Evolutionary conservation across 2,888 invertebrate species (phyloP).

Genomic region (Drosophila aldrichi): DNA sequence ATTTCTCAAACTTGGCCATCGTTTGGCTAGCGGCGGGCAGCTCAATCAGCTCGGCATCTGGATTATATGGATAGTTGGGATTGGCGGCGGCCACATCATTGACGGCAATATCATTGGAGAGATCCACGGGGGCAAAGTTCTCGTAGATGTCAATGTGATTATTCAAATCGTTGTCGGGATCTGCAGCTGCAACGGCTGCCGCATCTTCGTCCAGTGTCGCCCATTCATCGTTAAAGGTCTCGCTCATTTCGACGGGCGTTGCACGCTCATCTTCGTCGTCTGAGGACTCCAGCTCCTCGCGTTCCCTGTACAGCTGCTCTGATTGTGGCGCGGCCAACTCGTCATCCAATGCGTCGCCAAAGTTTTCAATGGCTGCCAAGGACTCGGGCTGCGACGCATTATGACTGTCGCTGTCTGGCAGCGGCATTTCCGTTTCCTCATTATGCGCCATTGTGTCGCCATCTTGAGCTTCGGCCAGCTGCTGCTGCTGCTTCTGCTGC

Average conservation of each 20-base stretch:
- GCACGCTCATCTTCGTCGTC: slow-evolving; percentile 69
- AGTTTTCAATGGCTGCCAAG: slow-evolving; percentile 57
- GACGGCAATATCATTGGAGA: slow-evolving; percentile 85
- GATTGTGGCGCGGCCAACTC: slow-evolving; percentile 31
- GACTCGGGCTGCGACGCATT: slow-evolving; percentile 63
- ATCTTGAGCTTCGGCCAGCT: slow-evolving; percentile 54
- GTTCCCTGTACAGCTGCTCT: slow-evolving; percentile 54
- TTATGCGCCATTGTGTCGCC: slow-evolving; percentile 71
- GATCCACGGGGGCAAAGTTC: slow-evolving; percentile 79
- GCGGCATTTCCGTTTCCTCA: slow-evolving; percentile 74
- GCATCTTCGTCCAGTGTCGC: slow-evolving; percentile 61
- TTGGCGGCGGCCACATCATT: slow-evolving; percentile 83
- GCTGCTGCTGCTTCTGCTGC: slow-evolving; percentile 35
- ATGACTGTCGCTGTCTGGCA: slow-evolving; percentile 72
- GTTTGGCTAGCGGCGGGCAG: slow-evolving; percentile 37
- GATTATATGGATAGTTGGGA: slow-evolving; percentile 80
- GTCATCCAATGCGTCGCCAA: slow-evolving; percentile 36
- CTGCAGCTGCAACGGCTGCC: slow-evolving; percentile 35
- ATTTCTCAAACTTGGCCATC: slow-evolving; percentile 79
- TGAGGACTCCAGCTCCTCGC: slow-evolving; percentile 81
- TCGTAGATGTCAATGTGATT: slow-evolving; percentile 83
- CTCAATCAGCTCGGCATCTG: slow-evolving; percentile 84
- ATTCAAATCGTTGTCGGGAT: slow-evolving; percentile 75
- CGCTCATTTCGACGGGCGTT: slow-evolving; percentile 66
- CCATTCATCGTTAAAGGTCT: slow-evolving; percentile 82